Evolutionary conservation across 2,888 invertebrate species (phyloP).

Genomic region (Tenthredo notha): DNA sequence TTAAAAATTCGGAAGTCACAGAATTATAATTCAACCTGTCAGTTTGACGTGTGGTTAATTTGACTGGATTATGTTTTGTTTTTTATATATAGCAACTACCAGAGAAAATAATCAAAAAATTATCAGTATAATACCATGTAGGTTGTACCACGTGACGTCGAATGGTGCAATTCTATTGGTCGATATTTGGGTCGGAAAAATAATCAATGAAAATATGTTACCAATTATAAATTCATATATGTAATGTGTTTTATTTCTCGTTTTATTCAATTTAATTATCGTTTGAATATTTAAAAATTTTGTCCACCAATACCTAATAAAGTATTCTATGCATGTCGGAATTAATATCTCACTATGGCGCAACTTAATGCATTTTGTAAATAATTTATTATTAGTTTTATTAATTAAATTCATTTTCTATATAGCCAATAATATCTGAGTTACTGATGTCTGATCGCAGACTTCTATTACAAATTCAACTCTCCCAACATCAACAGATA

Average conservation of each 20-base stretch:
- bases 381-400: conserved; percentile 18
- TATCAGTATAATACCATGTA: too few species aligned
- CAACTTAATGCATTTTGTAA: conserved; percentile 4
- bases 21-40: too few species aligned
- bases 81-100: too few species aligned
- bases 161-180: too few species aligned
- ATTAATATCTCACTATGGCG: conserved; percentile 36
- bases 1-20: too few species aligned
- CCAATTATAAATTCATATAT: neutral
- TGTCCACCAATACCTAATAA: neutral
- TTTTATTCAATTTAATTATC: neutral
- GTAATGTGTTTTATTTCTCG: neutral
- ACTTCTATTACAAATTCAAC: conserved; percentile 13
- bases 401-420: neutral
- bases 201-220: neutral
- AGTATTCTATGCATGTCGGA: conserved; percentile 34
- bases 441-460: neutral
- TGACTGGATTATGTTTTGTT: too few species aligned
- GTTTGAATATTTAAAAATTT: neutral
- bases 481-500: conserved; percentile 23
- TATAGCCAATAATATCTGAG: conserved; percentile 17
- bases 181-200: neutral
- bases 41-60: too few species aligned
- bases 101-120: too few species aligned
- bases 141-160: too few species aligned